phyloP scores from a whole-genome alignment of 1,140 invertebrate genomes.

The Cheumatopsyche charites region DNA sequence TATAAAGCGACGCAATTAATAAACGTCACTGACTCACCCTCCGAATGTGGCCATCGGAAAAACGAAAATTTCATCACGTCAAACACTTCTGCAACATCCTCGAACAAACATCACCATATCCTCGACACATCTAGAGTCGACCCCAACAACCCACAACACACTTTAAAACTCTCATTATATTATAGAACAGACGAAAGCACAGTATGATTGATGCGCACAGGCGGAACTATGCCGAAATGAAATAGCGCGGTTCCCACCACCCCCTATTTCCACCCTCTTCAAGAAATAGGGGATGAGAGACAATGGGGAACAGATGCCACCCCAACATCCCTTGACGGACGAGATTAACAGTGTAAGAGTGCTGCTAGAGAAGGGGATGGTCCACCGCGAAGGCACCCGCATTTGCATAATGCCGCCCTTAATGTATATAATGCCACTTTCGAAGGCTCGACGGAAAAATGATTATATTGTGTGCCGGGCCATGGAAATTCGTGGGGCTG shows the following conservation, averaged over 20 bases:
- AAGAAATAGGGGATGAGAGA: conserved; percentile 16
- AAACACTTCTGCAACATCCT: too few relatives aligned
- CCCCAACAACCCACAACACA: too few relatives aligned
- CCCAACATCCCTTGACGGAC: conserved; percentile 38
- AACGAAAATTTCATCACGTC: too few relatives aligned
- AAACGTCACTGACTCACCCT: too few relatives aligned
- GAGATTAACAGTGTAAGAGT: conserved; percentile 47
- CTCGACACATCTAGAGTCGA: too few relatives aligned
- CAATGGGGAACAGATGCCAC: neutral
- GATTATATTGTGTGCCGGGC: neutral
- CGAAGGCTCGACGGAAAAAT: conserved; percentile 1
- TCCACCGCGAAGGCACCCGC: conserved; percentile 12
- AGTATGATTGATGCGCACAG: conserved; percentile 44
- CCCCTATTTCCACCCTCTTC: too few relatives aligned
- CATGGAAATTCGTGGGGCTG: too few relatives aligned
- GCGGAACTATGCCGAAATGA: conserved; percentile 43
- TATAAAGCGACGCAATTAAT: too few relatives aligned
- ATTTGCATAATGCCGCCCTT: conserved; percentile 44
- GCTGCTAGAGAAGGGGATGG: conserved; percentile 33
- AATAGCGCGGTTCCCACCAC: conserved; percentile 28
- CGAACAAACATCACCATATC: neutral
- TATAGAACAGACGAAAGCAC: conserved; percentile 2
- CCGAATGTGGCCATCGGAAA: too few relatives aligned
- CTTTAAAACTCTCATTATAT: too few relatives aligned
- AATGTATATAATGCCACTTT: conserved; percentile 30